These are phyloP conservation scores for Clarias fuscus DNA, from an alignment of 2,797 vertebrate species.

Conservation along the genomic window DNA sequence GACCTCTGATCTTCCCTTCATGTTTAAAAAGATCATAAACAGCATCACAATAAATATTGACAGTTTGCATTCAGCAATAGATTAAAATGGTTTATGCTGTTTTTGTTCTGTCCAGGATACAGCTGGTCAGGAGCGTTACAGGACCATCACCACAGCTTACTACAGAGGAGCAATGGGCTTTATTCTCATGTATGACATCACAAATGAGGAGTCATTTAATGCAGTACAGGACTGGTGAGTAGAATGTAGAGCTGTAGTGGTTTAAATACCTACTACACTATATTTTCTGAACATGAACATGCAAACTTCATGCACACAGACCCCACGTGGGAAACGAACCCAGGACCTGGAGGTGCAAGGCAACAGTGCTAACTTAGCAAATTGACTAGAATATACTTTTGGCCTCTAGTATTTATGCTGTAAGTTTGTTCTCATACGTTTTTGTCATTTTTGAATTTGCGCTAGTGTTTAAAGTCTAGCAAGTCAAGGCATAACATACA, in stretches of 20 bases:
- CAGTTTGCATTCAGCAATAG: not conserved
- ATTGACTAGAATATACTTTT: not conserved
- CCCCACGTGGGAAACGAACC: no score
- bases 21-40: not conserved
- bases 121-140: conserved; percentile 93
- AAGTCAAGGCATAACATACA: not conserved
- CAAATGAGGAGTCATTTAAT: conserved; percentile 92
- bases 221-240: conserved; percentile 90
- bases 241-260: not conserved
- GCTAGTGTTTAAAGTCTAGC: not conserved
- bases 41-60: not conserved
- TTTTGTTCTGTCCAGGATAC: conserved; percentile 78
- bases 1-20: not conserved
- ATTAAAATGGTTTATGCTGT: not conserved
- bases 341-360: no score
- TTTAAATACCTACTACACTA: not conserved
- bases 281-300: not conserved
- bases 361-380: not conserved
- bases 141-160: conserved; percentile 95
- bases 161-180: conserved; percentile 96
- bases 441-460: not conserved
- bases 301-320: no score
- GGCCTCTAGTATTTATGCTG: not conserved
- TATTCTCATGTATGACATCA: conserved; percentile 96
- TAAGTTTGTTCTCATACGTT: not conserved